phyloP scores from a whole-genome alignment of 2,113 vertebrate genomes.

The Phalacrocorax brasilianus region DNA sequence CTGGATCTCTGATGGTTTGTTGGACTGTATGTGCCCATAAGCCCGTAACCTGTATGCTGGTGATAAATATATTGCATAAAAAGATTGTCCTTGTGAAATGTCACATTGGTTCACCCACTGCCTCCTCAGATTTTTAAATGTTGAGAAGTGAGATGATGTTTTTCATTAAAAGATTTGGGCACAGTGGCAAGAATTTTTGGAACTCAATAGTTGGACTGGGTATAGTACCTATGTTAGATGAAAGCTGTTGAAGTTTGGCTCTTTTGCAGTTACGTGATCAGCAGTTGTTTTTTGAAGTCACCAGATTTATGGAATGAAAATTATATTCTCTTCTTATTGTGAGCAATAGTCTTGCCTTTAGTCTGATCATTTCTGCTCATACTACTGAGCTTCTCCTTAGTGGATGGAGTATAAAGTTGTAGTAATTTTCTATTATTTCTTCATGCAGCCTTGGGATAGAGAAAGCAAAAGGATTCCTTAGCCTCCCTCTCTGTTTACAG shows the following conservation, averaged over 20 bases:
- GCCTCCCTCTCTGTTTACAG: background rate
- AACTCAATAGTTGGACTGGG: background rate
- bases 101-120: background rate
- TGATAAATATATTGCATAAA: background rate
- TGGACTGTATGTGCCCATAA: accelerated
- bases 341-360: background rate
- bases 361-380: background rate
- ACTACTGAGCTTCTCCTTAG: background rate
- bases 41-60: background rate
- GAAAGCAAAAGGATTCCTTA: background rate
- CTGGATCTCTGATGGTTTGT: background rate
- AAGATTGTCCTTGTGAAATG: background rate
- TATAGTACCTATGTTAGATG: background rate
- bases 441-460: background rate
- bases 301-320: background rate
- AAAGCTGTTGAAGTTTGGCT: background rate
- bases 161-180: background rate
- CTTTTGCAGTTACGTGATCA: background rate
- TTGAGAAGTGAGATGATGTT: background rate
- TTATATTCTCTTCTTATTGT: accelerated
- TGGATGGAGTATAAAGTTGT: background rate
- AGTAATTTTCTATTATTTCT: background rate
- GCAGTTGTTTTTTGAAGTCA: background rate
- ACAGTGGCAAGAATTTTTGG: background rate
- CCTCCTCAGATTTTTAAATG: background rate